These are phyloP conservation scores for Entomyzon cyanotis DNA, from an alignment of 2,113 vertebrate species.

Conservation along the genomic window DNA sequence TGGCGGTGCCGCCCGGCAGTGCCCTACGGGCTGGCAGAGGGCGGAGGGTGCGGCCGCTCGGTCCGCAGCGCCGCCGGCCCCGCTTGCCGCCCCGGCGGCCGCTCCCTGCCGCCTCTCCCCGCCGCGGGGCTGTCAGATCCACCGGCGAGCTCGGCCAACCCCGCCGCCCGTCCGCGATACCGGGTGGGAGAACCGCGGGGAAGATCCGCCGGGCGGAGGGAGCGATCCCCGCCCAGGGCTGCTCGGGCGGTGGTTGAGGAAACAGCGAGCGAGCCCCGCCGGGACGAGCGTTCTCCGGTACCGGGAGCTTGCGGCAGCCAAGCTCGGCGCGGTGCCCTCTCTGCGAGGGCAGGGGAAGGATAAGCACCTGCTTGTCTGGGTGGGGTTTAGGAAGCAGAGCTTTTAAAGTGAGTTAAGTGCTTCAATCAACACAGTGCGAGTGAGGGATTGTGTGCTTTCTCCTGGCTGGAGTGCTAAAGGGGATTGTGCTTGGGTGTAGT, in stretches of 20 bases:
- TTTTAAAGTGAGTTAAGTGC: not conserved
- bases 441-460: not conserved
- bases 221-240: not conserved
- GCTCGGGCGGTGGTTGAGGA: no score
- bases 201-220: not conserved
- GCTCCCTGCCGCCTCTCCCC: not conserved
- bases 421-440: accelerated
- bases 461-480: accelerated
- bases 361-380: not conserved
- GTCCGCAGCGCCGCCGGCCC: not conserved
- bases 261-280: not conserved
- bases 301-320: not conserved
- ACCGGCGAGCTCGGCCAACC: no score
- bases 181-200: not conserved
- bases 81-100: not conserved
- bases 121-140: not conserved
- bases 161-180: not conserved
- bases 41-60: not conserved
- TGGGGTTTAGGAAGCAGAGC: not conserved
- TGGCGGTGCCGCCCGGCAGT: no score
- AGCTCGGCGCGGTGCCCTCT: not conserved
- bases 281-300: not conserved
- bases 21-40: not conserved
- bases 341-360: not conserved
- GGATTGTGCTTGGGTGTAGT: not conserved